Conservation (phyloP, 2,888 invertebrate species). For the Melikaiella ostensackeni region DNA sequence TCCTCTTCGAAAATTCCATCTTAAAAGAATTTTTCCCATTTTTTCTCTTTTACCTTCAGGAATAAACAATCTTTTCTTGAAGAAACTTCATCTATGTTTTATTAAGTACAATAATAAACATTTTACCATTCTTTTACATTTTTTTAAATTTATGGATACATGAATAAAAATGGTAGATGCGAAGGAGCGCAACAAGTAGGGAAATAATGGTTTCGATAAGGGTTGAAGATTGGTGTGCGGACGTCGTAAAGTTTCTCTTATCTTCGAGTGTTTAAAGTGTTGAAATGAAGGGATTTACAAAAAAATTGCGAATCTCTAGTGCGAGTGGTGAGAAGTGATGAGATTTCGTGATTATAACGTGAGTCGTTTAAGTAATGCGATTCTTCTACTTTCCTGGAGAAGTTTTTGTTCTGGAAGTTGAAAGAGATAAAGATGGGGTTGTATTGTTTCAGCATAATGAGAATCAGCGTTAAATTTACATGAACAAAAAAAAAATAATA, state of each 20-base stretch:
- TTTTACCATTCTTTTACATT: too few species aligned
- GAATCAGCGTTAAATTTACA: background rate
- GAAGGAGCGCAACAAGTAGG: slow-evolving; percentile 31
- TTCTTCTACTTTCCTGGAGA: slow-evolving; percentile 4
- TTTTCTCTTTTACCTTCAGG: too few species aligned
- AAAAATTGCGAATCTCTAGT: slow-evolving; percentile 20
- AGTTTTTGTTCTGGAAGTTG: background rate
- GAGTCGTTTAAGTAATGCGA: slow-evolving; percentile 28
- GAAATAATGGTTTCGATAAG: slow-evolving; percentile 16
- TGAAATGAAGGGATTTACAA: slow-evolving; percentile 1
- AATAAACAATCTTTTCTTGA: too few species aligned
- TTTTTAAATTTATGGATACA: background rate
- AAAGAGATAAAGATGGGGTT: background rate
- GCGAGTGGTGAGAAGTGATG: slow-evolving; percentile 35
- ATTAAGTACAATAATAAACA: too few species aligned
- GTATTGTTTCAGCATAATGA: background rate
- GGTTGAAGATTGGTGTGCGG: slow-evolving; percentile 8
- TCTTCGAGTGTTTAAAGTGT: slow-evolving; percentile 31
- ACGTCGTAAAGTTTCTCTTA: slow-evolving; percentile 27
- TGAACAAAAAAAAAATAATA: too few species aligned
- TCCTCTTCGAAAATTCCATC: background rate
- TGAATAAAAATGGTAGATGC: background rate
- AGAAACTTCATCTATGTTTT: too few species aligned
- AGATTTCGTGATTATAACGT: slow-evolving; percentile 35
- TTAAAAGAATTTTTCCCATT: too few species aligned